A percentile compares a stretch with the other conserved stretches of the same genome.
Conservation (phyloP, 2,113 vertebrate genomes). For the Pachyramphus minor region DNA sequence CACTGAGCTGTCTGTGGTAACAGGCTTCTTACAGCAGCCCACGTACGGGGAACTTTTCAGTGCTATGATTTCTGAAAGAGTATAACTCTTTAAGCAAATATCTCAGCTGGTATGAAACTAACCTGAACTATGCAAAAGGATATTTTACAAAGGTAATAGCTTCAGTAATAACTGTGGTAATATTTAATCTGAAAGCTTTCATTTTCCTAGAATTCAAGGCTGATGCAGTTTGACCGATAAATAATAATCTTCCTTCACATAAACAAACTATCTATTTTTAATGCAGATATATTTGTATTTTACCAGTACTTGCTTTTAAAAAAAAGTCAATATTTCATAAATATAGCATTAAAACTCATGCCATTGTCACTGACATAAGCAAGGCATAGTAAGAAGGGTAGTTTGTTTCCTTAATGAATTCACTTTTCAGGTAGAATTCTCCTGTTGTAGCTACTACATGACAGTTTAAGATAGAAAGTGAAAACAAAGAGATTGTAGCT, state of each 20-base stretch:
- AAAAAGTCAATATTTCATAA: neutral
- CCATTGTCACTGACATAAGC: neutral
- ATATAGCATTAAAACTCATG: neutral
- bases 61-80: neutral
- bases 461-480: neutral
- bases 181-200: neutral
- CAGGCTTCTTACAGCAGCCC: constrained; percentile 14
- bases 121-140: neutral
- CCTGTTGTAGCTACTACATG: neutral
- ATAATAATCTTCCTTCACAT: neutral
- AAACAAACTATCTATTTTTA: neutral
- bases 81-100: neutral
- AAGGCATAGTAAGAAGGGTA: neutral
- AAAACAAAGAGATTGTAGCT: neutral
- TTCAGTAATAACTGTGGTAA: neutral
- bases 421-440: neutral
- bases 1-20: constrained; percentile 4
- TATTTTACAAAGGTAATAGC: neutral
- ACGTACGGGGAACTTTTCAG: neutral
- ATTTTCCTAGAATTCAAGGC: neutral
- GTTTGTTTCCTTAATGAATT: neutral
- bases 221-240: neutral
- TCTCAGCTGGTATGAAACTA: neutral
- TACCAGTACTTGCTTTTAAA: neutral
- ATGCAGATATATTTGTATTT: neutral